Conservation (phyloP, 2,113 vertebrate genomes). For the Pipra filicauda region DNA sequence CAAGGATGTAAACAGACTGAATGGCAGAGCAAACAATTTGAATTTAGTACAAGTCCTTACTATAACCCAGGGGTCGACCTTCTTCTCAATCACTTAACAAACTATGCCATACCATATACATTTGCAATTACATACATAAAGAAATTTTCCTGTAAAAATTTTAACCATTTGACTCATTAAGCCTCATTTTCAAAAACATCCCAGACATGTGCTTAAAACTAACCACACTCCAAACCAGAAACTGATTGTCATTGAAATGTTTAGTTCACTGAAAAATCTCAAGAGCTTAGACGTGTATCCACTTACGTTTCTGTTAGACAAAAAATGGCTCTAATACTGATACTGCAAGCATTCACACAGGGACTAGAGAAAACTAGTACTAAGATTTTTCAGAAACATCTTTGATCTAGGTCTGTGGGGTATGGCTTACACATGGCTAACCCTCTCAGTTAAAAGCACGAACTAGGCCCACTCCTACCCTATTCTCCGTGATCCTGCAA, state of each 20-base stretch:
- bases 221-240: not conserved
- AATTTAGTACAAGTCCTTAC: not conserved
- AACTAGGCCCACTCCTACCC: not conserved
- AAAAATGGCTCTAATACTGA: not conserved
- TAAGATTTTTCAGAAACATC: not conserved
- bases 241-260: not conserved
- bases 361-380: not conserved
- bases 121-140: not conserved
- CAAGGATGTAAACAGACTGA: not conserved
- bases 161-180: not conserved
- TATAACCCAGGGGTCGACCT: not conserved
- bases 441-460: not conserved
- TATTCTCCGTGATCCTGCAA: not conserved
- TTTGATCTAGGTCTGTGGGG: not conserved
- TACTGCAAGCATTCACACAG: not conserved
- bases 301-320: not conserved
- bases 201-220: not conserved
- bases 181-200: not conserved
- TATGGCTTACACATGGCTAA: not conserved
- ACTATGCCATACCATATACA: rapidly evolving
- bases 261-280: not conserved
- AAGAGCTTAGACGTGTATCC: not conserved
- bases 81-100: not conserved
- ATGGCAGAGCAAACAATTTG: not conserved
- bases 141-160: not conserved